Evolutionary conservation across 2,888 invertebrate genomes (phyloP).

Genomic region (Ichneumoninae sp.): DNA sequence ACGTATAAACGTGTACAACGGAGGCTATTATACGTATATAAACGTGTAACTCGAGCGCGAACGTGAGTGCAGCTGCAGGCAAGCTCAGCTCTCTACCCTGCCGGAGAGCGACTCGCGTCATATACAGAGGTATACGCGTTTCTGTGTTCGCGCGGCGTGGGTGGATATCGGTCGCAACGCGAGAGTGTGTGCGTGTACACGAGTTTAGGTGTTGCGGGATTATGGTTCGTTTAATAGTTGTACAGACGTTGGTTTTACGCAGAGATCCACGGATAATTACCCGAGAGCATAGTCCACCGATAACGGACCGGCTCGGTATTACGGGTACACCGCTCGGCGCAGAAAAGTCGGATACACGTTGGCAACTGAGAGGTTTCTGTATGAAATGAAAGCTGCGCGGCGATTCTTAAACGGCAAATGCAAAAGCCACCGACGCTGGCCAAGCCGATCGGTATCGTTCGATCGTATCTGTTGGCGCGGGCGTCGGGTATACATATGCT

Average conservation of each 20-base stretch:
- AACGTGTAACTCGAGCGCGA: conserved; percentile 66
- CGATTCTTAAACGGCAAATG: conserved; percentile 34
- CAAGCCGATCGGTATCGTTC: conserved; percentile 69
- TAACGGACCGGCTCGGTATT: conserved; percentile 14
- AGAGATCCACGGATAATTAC: conserved; percentile 44
- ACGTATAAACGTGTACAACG: conserved; percentile 59
- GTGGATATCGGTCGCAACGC: conserved; percentile 53
- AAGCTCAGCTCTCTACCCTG: conserved; percentile 38
- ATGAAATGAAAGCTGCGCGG: conserved; percentile 47
- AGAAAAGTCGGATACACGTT: conserved; percentile 8
- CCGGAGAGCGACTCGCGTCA: conserved; percentile 10
- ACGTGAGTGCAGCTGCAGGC: conserved; percentile 59
- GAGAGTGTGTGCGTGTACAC: conserved; percentile 1
- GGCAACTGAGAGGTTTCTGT: conserved; percentile 3
- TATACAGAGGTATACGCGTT: background rate
- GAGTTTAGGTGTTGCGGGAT: conserved; percentile 11
- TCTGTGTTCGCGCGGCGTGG: conserved; percentile 24
- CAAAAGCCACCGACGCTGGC: conserved; percentile 36
- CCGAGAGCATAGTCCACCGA: conserved; percentile 12
- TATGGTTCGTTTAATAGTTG: conserved; percentile 9
- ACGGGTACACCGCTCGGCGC: background rate
- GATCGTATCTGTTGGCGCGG: conserved; percentile 74
- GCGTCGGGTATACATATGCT: conserved; percentile 65
- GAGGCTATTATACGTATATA: conserved; percentile 60
- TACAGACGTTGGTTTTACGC: conserved; percentile 7